Base-by-base conservation (phyloP, 2,113 vertebrate species). In the Cebus imitator region DNA sequence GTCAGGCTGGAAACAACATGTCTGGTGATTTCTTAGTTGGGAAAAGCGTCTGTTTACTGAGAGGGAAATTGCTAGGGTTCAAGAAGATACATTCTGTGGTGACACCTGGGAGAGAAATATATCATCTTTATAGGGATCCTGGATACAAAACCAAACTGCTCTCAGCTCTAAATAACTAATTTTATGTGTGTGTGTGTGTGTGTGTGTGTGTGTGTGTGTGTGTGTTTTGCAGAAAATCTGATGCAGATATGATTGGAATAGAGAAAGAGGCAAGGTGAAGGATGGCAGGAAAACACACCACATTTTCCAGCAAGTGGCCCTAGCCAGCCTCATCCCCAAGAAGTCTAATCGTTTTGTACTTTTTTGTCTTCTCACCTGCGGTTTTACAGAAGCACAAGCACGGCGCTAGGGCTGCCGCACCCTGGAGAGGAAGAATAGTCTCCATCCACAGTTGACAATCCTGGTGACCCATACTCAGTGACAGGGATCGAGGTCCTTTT, bases 371-470 rank as follows among this genome's bases (percentile, higher is more conserved):
- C 35, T 35, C 0, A 20, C 40, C 37, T 66, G 43, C 58, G 78
- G 3, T 79, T 92, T 40, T 55, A 80, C 52, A 6, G 52, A 17
- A 70, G 2, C 37, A n/a, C 52, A 3, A 2, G 18, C 2, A 8
- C 16, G 20, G 64, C 27, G 12, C n/a, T n/a, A 58, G 43, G 64
- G n/a, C 17, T 21, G 23, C 84, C 30, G 13, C 16, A 5, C 52
- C 61, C 25, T 52, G 3, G 83, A 66, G 11, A 64, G 88, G 45
- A 25, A 14, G 45, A 16, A 3, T 35, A 9, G 48, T n/a, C 32
- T 25, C 18, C 8, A 0, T 35, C 8, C 45, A 16, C 14, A 35
- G 9, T 0, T 0, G 68, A 61, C 61, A 20, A 11, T 52, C 8
- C 27, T 13, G 30, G 18, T 78, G 50, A 72, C 4, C 11, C 30